Percentiles rank a stretch among this genome's conserved stretches.
phyloP scores from a whole-genome alignment of 2,113 vertebrate genomes.

The Mugil cephalus region DNA sequence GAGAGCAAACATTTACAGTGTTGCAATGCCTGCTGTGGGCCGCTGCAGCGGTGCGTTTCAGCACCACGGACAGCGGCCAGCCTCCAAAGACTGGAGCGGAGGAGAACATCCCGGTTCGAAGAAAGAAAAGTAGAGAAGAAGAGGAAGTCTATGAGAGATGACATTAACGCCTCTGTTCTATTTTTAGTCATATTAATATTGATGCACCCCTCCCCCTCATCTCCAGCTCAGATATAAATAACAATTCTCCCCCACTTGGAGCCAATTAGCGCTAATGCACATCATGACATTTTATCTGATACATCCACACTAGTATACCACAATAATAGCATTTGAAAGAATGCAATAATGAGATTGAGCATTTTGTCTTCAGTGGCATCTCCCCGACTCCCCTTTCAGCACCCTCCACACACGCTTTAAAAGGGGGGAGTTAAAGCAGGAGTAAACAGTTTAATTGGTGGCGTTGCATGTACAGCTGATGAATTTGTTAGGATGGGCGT shows the following conservation, averaged over 20 bases:
- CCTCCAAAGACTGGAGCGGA: background rate
- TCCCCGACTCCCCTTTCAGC: background rate
- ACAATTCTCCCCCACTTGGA: conserved; percentile 22
- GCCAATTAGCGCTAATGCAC: conserved; percentile 38
- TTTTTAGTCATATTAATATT: conserved; percentile 84
- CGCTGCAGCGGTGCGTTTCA: conserved; percentile 64
- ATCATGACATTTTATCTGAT: background rate
- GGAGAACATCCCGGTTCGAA: too few species aligned
- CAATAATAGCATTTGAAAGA: too few species aligned
- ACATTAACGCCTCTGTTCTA: conserved; percentile 75
- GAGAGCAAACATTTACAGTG: background rate
- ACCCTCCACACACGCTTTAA: too few species aligned
- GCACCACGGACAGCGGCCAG: conserved; percentile 79
- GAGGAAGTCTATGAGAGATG: conserved; percentile 41
- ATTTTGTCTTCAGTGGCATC: conserved; percentile 44
- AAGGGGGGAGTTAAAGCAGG: background rate
- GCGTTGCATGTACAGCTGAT: background rate
- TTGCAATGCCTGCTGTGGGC: conserved; percentile 6
- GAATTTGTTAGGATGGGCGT: conserved; percentile 30
- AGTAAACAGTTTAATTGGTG: conserved; percentile 7
- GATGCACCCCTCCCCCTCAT: conserved; percentile 60
- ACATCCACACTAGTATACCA: background rate
- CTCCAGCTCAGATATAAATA: conserved; percentile 64
- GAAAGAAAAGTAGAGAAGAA: background rate
- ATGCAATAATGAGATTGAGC: background rate